Evolutionary conservation across 2,113 vertebrate genomes (phyloP).

Genomic region (Axis porcinus): DNA sequence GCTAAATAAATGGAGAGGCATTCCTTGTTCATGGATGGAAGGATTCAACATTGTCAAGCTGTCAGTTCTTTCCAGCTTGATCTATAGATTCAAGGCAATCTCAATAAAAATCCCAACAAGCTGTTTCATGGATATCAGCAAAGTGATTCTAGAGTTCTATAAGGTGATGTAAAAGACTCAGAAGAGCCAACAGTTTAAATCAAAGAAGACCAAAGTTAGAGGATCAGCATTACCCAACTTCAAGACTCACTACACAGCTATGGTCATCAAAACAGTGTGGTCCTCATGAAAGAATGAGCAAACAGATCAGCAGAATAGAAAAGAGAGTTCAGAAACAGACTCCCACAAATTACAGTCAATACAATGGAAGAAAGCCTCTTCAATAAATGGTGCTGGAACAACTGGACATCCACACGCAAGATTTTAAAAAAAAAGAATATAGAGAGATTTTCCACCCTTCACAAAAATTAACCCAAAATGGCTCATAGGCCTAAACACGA

Average conservation of each 20-base stretch:
- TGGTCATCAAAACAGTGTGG: accelerated
- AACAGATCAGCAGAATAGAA: accelerated
- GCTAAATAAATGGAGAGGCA: too few species aligned
- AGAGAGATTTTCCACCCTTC: neutral
- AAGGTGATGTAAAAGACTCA: neutral
- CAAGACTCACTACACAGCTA: neutral
- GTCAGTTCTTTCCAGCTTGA: neutral
- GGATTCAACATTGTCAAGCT: neutral
- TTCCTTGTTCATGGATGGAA: too few species aligned
- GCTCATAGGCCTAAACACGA: neutral
- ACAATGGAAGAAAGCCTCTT: neutral
- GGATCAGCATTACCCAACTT: neutral
- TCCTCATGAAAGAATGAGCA: accelerated
- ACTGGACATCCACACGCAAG: neutral
- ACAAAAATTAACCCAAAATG: neutral
- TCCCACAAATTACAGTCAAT: accelerated
- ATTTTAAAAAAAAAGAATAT: accelerated
- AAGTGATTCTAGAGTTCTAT: neutral
- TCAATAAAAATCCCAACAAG: neutral
- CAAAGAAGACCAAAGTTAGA: neutral
- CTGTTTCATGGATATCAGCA: neutral
- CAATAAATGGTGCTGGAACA: neutral
- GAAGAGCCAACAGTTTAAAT: neutral
- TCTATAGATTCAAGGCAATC: neutral
- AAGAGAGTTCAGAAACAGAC: accelerated